A percentile compares a stretch with the other conserved stretches of the same genome.
These are phyloP conservation scores for Ploceus nigricollis DNA, from an alignment of 2,113 vertebrate species.

Conservation along the genomic window DNA sequence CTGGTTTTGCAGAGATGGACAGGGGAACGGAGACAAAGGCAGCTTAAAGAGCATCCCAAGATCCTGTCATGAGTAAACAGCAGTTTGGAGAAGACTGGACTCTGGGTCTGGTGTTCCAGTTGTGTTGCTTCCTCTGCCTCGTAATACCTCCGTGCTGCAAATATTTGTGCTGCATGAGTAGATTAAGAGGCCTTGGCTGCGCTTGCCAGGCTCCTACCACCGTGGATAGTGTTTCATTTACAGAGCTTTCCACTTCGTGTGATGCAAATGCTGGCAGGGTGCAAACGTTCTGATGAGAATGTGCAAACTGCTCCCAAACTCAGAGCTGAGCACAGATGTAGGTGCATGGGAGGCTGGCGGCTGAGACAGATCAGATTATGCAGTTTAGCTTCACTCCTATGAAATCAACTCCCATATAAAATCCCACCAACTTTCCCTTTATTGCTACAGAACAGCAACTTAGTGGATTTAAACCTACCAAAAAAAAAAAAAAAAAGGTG, in stretches of 20 bases:
- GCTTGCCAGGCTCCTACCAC: background rate
- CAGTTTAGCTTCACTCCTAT: background rate
- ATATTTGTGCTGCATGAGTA: background rate
- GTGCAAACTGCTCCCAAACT: background rate
- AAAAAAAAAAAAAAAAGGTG: background rate
- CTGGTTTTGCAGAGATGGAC: slow-evolving; percentile 4
- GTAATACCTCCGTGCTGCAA: background rate
- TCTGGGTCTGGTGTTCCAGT: background rate
- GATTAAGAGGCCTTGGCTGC: background rate
- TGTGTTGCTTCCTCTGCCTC: background rate
- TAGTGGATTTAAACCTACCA: background rate
- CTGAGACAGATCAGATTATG: background rate
- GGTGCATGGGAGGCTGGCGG: background rate
- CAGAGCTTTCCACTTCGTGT: background rate
- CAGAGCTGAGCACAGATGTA: background rate
- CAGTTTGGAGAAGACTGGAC: background rate
- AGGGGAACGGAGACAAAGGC: background rate
- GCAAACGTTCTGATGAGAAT: background rate
- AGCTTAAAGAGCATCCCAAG: background rate
- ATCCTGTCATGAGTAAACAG: background rate
- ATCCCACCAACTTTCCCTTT: background rate
- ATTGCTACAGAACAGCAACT: background rate
- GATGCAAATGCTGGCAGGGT: background rate
- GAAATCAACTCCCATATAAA: background rate
- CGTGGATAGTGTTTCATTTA: background rate